Evolutionary conservation across 2,888 invertebrate genomes (phyloP).

Genomic region (Phyto melanocephala): DNA sequence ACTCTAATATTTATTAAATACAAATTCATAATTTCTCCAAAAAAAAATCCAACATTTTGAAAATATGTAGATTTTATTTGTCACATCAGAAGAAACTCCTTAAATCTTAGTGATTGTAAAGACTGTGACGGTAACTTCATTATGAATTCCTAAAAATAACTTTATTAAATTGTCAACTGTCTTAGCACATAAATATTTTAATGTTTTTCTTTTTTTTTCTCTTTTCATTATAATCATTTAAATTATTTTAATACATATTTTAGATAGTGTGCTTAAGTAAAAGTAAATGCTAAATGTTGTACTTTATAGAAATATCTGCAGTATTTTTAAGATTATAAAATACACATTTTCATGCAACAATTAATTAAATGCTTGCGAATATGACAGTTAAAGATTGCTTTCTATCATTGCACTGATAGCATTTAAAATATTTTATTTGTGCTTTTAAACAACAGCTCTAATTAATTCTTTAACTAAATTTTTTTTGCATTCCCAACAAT

Average conservation of each 20-base stretch:
- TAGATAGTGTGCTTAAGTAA: background rate
- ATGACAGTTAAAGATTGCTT: conserved; percentile 60
- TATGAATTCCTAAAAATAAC: too few relatives aligned
- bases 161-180: too few relatives aligned
- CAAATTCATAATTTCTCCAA: too few relatives aligned
- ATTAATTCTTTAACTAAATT: conserved; percentile 44
- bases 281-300: background rate
- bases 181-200: background rate
- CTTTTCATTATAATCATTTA: background rate
- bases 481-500: conserved; percentile 22
- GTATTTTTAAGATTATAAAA: conserved; percentile 45
- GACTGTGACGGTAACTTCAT: too few relatives aligned
- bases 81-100: too few relatives aligned
- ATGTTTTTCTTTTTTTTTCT: too few relatives aligned
- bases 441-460: conserved; percentile 48
- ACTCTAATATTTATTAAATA: too few relatives aligned
- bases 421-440: conserved; percentile 56
- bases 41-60: too few relatives aligned
- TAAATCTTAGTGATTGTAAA: too few relatives aligned
- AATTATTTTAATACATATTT: background rate
- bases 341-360: conserved; percentile 26
- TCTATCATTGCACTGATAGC: conserved; percentile 57
- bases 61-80: too few relatives aligned
- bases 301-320: background rate
- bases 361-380: conserved; percentile 54